Conservation (phyloP, 2,888 invertebrate species). For the Drosophila kambysellisi region DNA sequence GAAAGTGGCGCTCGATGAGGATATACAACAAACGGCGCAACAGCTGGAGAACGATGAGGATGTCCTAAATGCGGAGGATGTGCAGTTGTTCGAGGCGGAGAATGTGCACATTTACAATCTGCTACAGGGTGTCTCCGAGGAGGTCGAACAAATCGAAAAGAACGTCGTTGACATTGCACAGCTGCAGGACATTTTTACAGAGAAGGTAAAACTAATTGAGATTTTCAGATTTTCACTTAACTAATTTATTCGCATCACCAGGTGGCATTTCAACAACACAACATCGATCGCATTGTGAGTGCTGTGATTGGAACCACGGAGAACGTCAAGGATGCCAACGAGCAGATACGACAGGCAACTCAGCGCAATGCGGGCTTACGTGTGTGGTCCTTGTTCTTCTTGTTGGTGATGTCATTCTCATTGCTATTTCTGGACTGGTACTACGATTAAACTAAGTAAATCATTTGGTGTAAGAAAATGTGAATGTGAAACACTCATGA, state of each 20-base stretch:
- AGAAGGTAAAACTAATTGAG: slow-evolving; percentile 88
- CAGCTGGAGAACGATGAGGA: slow-evolving; percentile 79
- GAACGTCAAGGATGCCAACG: slow-evolving; percentile 98
- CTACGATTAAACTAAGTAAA: slow-evolving; percentile 89
- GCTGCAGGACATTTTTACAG: slow-evolving; percentile 97
- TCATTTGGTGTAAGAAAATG: slow-evolving; percentile 32
- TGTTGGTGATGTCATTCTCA: slow-evolving; percentile 97
- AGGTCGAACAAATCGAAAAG: slow-evolving; percentile 94
- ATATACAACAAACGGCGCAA: slow-evolving; percentile 81
- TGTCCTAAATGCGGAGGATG: slow-evolving; percentile 92
- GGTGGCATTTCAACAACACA: slow-evolving; percentile 96
- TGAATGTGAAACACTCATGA: slow-evolving; percentile 32
- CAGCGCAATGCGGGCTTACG: slow-evolving; percentile 98
- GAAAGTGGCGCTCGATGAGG: slow-evolving; percentile 83
- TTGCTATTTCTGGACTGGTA: slow-evolving; percentile 99
- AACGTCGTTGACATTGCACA: slow-evolving; percentile 98
- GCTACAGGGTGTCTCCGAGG: slow-evolving; percentile 94
- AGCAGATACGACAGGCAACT: slow-evolving; percentile 98
- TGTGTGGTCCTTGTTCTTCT: slow-evolving; percentile 97
- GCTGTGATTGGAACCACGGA: slow-evolving; percentile 96
- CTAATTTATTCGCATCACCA: slow-evolving; percentile 60
- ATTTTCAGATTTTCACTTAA: neutral
- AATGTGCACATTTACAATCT: slow-evolving; percentile 95
- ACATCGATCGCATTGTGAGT: slow-evolving; percentile 95
- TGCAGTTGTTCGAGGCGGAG: slow-evolving; percentile 97